A percentile compares a stretch with the other conserved stretches of the same genome.
Evolutionary conservation across 2,888 invertebrate genomes (phyloP).

Genomic region (Dexiosoma caninum): DNA sequence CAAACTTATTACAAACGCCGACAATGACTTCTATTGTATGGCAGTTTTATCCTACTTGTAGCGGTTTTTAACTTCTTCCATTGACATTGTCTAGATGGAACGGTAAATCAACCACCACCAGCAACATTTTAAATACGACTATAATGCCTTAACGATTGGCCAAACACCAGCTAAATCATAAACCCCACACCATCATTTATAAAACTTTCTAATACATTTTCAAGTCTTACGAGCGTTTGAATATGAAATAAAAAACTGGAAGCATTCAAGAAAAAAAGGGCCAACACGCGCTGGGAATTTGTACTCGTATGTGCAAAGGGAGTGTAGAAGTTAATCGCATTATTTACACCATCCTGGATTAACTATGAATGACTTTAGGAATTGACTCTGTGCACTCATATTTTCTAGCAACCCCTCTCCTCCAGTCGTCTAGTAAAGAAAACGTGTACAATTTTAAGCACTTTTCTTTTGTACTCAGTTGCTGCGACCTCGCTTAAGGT

Average conservation of each 20-base stretch:
- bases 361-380: slow-evolving; percentile 73
- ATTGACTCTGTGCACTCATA: slow-evolving; percentile 31
- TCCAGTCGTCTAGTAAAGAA: neutral
- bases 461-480: neutral
- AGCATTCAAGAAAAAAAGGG: neutral
- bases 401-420: neutral
- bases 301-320: slow-evolving; percentile 49
- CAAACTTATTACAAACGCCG: slow-evolving; percentile 62
- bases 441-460: neutral
- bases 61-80: slow-evolving; percentile 57
- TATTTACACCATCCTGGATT: slow-evolving; percentile 78
- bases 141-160: neutral
- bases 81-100: slow-evolving; percentile 10
- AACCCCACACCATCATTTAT: slow-evolving; percentile 17
- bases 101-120: slow-evolving; percentile 23
- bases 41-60: slow-evolving; percentile 57
- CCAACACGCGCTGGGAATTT: slow-evolving; percentile 51
- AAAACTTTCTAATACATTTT: slow-evolving; percentile 5
- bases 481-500: neutral
- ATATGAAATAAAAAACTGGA: slow-evolving; percentile 8
- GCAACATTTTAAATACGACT: neutral
- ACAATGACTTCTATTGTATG: slow-evolving; percentile 49
- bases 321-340: slow-evolving; percentile 75
- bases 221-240: slow-evolving; percentile 21
- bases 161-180: slow-evolving; percentile 21